phyloP scores from a whole-genome alignment of 2,113 vertebrate genomes.

The Coracopsis vasa region DNA sequence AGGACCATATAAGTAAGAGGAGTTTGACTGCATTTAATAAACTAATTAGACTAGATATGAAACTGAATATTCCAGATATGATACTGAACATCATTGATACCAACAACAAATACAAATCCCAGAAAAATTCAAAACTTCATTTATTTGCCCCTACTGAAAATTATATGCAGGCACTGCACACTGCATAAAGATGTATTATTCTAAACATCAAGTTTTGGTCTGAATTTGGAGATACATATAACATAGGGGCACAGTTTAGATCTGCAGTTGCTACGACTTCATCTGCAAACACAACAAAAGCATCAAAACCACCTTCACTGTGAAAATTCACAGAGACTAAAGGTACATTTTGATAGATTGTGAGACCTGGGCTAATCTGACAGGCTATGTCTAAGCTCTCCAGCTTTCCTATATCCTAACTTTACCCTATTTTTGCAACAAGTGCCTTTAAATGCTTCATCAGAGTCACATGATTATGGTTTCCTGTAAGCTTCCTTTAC shows the following conservation, averaged over 20 bases:
- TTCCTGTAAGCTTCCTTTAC: slow-evolving; percentile 63
- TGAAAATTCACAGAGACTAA: neutral
- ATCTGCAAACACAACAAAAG: neutral
- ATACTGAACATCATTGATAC: neutral
- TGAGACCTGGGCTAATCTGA: neutral
- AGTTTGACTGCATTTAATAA: neutral
- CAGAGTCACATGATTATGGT: neutral
- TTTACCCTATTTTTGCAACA: slow-evolving; percentile 12
- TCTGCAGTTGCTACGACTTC: neutral
- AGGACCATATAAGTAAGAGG: neutral
- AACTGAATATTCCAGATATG: neutral
- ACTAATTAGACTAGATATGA: neutral
- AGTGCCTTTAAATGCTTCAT: slow-evolving; percentile 20
- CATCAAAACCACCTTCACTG: neutral
- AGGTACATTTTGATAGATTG: neutral
- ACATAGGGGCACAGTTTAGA: neutral
- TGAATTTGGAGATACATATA: neutral
- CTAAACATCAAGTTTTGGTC: neutral
- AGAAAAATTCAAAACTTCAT: neutral
- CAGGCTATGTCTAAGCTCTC: neutral
- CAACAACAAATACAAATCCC: neutral
- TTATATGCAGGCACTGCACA: no score
- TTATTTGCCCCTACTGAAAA: neutral
- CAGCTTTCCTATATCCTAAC: neutral
- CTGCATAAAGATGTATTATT: neutral